A percentile compares a stretch with the other conserved stretches of the same genome.
Conservation (phyloP, 1,140 invertebrate species). For the Diprion similis region DNA sequence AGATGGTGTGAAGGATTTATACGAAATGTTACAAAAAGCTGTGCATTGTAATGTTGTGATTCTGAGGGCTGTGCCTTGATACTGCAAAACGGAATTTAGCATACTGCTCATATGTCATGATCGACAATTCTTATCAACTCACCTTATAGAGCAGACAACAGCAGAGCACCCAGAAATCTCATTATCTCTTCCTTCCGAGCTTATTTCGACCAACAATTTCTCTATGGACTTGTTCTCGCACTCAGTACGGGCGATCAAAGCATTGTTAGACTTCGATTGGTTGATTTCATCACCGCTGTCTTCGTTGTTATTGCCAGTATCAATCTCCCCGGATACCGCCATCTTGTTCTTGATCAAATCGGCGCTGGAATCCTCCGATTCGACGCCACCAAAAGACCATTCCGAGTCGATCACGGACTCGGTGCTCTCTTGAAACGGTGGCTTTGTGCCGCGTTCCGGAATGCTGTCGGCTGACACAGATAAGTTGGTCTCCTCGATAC, state of each 20-base stretch:
- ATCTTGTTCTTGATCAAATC: constrained; percentile 6
- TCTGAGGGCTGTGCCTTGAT: neutral
- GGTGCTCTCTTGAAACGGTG: constrained; percentile 39
- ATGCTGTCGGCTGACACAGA: constrained; percentile 28
- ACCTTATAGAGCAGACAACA: constrained; percentile 5
- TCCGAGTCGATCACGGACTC: constrained; percentile 44
- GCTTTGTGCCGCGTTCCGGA: constrained; percentile 18
- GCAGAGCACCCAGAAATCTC: constrained; percentile 3
- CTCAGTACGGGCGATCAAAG: neutral
- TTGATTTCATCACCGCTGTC: constrained; percentile 26
- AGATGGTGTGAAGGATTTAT: neutral
- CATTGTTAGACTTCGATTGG: neutral
- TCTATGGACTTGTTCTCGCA: neutral
- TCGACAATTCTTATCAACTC: neutral
- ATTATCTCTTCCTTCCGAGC: constrained; percentile 4
- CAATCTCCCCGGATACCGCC: constrained; percentile 17
- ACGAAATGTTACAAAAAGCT: neutral
- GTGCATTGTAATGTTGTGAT: neutral
- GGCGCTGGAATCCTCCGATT: constrained; percentile 20
- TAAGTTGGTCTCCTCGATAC: constrained; percentile 31
- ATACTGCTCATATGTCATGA: neutral
- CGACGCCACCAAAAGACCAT: constrained; percentile 39
- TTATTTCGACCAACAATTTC: constrained; percentile 4
- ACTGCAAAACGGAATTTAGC: neutral
- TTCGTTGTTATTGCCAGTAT: constrained; percentile 20